These are phyloP conservation scores for Nephotettix cincticeps DNA, from an alignment of 1,140 invertebrate genomes.

Conservation along the genomic window DNA sequence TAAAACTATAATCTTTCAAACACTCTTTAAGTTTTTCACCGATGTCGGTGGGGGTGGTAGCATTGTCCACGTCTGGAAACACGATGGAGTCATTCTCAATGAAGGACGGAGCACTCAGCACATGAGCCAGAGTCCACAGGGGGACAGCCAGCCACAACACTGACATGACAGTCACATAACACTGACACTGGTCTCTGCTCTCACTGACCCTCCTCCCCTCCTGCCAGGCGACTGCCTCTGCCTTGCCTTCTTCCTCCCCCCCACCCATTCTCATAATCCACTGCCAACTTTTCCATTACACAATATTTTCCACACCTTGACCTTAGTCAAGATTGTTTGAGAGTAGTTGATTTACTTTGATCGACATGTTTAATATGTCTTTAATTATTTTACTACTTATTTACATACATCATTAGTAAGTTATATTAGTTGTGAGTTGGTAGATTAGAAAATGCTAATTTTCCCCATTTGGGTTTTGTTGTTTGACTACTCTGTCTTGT, in stretches of 20 bases:
- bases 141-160: not conserved
- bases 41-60: not conserved
- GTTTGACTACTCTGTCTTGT: too few relatives aligned
- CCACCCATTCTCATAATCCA: not conserved
- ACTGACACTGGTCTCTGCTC: not conserved
- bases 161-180: not conserved
- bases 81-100: conserved; percentile 9
- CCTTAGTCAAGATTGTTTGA: too few relatives aligned
- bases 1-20: not conserved
- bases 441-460: too few relatives aligned
- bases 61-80: not conserved
- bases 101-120: not conserved
- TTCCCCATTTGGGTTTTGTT: too few relatives aligned
- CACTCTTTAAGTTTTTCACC: not conserved
- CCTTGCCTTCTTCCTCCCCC: not conserved
- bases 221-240: not conserved
- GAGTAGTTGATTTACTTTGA: too few relatives aligned
- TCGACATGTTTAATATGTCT: too few relatives aligned
- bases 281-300: too few relatives aligned
- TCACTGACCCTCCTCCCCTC: not conserved
- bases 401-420: too few relatives aligned
- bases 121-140: not conserved
- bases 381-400: too few relatives aligned
- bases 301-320: too few relatives aligned
- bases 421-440: too few relatives aligned